These are phyloP conservation scores for Cydia splendana DNA, from an alignment of 1,140 invertebrate species.

Conservation along the genomic window DNA sequence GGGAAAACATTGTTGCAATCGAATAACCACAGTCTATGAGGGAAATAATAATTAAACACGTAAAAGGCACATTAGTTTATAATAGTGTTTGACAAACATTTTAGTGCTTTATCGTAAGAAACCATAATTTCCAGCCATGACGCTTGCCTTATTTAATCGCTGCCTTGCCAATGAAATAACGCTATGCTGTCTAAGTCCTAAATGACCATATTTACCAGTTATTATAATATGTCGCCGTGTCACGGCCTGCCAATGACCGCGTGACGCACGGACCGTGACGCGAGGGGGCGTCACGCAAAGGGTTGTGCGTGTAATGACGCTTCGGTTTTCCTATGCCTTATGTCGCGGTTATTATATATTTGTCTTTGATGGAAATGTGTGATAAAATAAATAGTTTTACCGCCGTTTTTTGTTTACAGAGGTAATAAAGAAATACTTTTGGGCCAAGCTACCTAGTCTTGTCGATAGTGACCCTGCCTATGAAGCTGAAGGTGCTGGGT, in stretches of 20 bases:
- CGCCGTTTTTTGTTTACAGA: too few relatives aligned
- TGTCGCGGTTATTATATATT: neutral
- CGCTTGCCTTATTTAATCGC: neutral
- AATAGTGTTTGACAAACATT: too few relatives aligned
- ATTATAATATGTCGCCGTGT: neutral
- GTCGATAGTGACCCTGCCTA: neutral
- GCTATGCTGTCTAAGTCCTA: neutral
- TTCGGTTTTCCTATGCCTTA: neutral
- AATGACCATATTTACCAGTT: neutral
- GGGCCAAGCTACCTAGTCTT: neutral
- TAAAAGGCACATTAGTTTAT: too few relatives aligned
- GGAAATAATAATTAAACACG: too few relatives aligned
- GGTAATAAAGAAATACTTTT: too few relatives aligned
- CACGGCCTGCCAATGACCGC: constrained; percentile 7
- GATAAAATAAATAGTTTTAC: neutral
- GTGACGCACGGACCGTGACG: neutral
- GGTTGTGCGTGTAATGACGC: constrained; percentile 12
- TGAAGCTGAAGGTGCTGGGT: neutral
- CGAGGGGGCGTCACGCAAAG: constrained; percentile 1
- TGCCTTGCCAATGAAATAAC: too few relatives aligned
- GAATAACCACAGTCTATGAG: too few relatives aligned
- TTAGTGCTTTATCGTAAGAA: too few relatives aligned
- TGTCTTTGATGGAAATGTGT: neutral
- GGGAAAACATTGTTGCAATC: too few relatives aligned
- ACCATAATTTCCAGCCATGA: too few relatives aligned